Percentiles rank a stretch among this genome's conserved stretches.
Evolutionary conservation across 2,113 vertebrate species (phyloP).

Genomic region (Laticauda laticaudata): DNA sequence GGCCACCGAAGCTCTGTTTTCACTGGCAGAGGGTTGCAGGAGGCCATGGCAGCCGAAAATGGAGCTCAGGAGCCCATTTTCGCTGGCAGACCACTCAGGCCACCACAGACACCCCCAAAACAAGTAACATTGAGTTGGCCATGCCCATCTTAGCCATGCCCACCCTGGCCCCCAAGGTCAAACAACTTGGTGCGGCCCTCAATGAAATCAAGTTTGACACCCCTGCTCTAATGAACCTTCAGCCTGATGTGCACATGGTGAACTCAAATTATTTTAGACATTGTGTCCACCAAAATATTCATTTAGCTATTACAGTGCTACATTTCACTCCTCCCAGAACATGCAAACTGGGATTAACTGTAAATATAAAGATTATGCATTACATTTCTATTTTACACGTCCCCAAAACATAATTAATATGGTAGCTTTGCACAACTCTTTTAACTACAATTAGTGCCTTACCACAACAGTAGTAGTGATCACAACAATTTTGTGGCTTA

Average conservation of each 20-base stretch:
- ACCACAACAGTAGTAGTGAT: not conserved
- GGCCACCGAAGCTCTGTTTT: too few relatives aligned
- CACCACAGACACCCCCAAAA: too few relatives aligned
- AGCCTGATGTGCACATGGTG: conserved; percentile 17
- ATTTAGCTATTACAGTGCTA: conserved; percentile 31
- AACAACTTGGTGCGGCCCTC: too few relatives aligned
- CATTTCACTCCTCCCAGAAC: conserved; percentile 16
- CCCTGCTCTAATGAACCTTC: conserved; percentile 31
- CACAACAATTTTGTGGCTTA: not conserved
- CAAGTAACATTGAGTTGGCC: too few relatives aligned
- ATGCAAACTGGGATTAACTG: conserved; percentile 12
- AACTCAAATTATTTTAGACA: conserved; percentile 35
- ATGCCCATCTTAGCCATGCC: too few relatives aligned
- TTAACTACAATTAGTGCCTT: not conserved
- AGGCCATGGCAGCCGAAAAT: too few relatives aligned
- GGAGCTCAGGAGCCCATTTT: too few relatives aligned
- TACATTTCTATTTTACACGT: conserved; percentile 28
- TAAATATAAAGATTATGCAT: conserved; percentile 54
- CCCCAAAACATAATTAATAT: not conserved
- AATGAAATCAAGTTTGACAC: too few relatives aligned
- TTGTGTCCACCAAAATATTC: conserved; percentile 27
- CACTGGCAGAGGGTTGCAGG: too few relatives aligned
- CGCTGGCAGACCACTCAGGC: too few relatives aligned
- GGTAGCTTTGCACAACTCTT: not conserved
- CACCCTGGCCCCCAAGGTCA: too few relatives aligned